A percentile compares a stretch with the other conserved stretches of the same genome.
Conservation (phyloP, 2,113 vertebrate genomes). For the Gasterosteus aculeatus region DNA sequence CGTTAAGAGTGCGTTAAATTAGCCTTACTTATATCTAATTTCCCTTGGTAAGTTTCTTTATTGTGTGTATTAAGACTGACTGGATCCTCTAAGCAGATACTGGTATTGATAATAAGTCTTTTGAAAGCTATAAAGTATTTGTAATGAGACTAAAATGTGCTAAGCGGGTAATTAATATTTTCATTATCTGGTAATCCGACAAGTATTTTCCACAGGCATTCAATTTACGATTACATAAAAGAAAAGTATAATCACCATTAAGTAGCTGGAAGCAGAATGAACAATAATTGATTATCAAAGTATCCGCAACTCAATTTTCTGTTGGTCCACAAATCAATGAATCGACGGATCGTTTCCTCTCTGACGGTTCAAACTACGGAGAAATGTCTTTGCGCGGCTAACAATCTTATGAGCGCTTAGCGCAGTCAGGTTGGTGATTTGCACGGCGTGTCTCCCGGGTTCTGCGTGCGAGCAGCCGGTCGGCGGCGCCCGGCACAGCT, state of each 20-base stretch:
- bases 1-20: neutral
- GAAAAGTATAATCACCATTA: neutral
- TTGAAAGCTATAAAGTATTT: neutral
- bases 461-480: constrained; percentile 30
- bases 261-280: neutral
- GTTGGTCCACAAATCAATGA: neutral
- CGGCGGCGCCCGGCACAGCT: constrained; percentile 51
- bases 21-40: neutral
- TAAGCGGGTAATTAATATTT: neutral
- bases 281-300: neutral
- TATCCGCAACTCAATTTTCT: neutral
- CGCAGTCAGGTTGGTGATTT: too few relatives aligned
- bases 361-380: too few relatives aligned
- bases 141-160: neutral
- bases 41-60: neutral
- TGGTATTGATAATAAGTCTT: neutral
- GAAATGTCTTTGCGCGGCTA: too few relatives aligned
- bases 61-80: neutral
- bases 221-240: neutral
- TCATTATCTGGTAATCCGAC: neutral
- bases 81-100: neutral
- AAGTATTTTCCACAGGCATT: neutral
- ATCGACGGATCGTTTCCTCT: neutral
- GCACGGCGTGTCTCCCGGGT: neutral
- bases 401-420: too few relatives aligned